phyloP scores from a whole-genome alignment of 1,140 invertebrate genomes.

The Capitella teleta region DNA sequence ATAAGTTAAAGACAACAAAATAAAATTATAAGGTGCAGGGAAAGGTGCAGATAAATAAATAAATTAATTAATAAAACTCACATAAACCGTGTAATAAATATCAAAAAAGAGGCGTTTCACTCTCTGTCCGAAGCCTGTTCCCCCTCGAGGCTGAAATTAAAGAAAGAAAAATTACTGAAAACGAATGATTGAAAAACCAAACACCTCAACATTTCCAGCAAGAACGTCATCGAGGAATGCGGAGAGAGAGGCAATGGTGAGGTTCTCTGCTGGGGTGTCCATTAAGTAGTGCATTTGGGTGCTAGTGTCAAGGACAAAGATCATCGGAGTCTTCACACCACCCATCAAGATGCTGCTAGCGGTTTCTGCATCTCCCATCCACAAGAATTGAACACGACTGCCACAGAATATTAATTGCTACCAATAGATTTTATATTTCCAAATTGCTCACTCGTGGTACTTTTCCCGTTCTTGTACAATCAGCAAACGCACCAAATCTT shows the following conservation, averaged over 20 bases:
- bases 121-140: conserved; percentile 30
- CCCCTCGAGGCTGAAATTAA: conserved; percentile 24
- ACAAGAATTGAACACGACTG: conserved; percentile 34
- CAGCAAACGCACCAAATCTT: neutral
- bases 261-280: conserved; percentile 14
- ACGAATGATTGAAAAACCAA: neutral
- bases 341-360: conserved; percentile 34
- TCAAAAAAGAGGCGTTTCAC: conserved; percentile 31
- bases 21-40: no score
- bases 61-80: no score
- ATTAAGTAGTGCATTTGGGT: conserved; percentile 28
- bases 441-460: neutral
- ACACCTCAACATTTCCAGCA: neutral
- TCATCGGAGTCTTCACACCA: conserved; percentile 19
- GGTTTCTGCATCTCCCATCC: conserved; percentile 32
- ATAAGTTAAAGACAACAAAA: no score
- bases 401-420: conserved; percentile 5
- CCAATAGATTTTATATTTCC: neutral
- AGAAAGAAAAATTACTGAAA: neutral
- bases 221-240: conserved; percentile 19
- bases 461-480: neutral
- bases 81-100: conserved; percentile 26
- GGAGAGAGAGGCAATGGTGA: conserved; percentile 18
- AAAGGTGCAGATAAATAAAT: no score
- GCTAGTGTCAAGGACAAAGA: conserved; percentile 26